phyloP scores from a whole-genome alignment of 2,113 vertebrate genomes.

The Hemichromis elongatus region DNA sequence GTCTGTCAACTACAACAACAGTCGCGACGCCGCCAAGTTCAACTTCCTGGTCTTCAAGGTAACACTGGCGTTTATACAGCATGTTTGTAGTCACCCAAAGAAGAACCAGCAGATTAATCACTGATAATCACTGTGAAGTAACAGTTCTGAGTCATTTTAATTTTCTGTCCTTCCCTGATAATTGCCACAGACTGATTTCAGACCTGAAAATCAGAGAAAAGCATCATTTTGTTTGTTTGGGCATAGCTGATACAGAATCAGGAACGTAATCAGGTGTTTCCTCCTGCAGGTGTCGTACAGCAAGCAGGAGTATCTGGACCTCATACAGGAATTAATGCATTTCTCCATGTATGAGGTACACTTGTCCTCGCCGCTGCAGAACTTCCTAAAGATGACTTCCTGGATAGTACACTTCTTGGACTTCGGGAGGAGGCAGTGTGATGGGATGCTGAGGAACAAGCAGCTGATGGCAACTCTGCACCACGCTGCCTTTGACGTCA shows the following conservation, averaged over 20 bases:
- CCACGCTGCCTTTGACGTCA: background rate
- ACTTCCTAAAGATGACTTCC: accelerated
- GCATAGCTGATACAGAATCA: background rate
- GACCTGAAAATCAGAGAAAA: background rate
- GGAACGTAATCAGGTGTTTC: background rate
- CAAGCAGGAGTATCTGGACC: background rate
- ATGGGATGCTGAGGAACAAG: conserved; percentile 1
- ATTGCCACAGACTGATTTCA: background rate
- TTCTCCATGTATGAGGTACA: conserved; percentile 6
- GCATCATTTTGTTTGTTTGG: background rate
- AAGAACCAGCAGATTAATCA: background rate
- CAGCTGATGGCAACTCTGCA: background rate
- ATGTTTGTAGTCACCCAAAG: background rate
- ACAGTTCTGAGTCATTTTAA: background rate
- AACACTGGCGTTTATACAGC: background rate
- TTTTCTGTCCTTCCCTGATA: background rate
- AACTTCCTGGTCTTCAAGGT: conserved; percentile 30
- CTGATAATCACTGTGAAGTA: background rate
- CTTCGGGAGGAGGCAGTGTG: background rate
- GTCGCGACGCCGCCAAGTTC: background rate
- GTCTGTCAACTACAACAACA: background rate
- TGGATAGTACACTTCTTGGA: accelerated
- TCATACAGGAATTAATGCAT: background rate
- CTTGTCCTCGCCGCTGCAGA: background rate
- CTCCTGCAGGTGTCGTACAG: background rate